phyloP scores from a whole-genome alignment of 2,113 vertebrate species.

The Marmota flaviventris region DNA sequence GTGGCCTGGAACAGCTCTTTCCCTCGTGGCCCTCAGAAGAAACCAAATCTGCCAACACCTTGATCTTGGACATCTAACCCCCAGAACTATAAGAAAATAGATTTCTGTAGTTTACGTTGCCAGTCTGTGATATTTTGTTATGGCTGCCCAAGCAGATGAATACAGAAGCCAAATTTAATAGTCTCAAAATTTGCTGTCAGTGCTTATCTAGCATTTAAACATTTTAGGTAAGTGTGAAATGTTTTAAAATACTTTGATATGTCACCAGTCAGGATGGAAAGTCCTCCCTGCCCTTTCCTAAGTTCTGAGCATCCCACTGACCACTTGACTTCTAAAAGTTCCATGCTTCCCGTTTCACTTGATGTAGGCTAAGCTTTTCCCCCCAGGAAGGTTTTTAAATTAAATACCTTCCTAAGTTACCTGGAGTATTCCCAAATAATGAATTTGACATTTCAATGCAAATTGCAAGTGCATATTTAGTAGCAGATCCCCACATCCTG shows the following conservation, averaged over 20 bases:
- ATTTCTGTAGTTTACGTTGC: background rate
- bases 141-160: background rate
- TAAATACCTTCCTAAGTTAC: slow-evolving; percentile 69
- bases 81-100: background rate
- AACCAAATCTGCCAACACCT: background rate
- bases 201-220: background rate
- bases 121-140: slow-evolving; percentile 6
- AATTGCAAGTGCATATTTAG: slow-evolving; percentile 77
- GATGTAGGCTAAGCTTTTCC: slow-evolving; percentile 29
- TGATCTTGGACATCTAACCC: background rate
- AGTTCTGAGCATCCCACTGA: slow-evolving; percentile 12
- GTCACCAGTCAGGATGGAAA: background rate
- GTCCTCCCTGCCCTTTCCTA: background rate
- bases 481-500: background rate
- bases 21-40: background rate
- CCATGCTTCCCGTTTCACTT: slow-evolving; percentile 3
- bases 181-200: background rate
- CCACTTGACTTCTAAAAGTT: slow-evolving; percentile 77
- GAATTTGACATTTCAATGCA: slow-evolving; percentile 79
- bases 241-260: background rate
- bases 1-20: background rate
- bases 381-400: slow-evolving; percentile 78
- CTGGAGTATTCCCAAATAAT: slow-evolving; percentile 76
- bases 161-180: background rate
- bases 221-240: background rate